A percentile compares a stretch with the other conserved stretches of the same genome.
Evolutionary conservation across 2,797 vertebrate species (phyloP).

Genomic region (Apogon talboti): DNA sequence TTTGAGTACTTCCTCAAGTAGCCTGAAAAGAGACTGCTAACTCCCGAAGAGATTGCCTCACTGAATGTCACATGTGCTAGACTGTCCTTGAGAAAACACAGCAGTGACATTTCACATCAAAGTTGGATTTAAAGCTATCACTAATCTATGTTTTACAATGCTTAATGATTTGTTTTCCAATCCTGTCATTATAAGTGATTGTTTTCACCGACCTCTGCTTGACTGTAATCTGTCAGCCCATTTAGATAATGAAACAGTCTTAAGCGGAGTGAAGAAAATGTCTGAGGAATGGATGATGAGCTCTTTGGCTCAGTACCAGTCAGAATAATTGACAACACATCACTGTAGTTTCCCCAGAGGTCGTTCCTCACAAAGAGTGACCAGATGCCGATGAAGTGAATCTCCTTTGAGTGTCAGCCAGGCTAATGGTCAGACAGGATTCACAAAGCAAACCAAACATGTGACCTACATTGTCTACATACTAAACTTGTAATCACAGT

Average conservation of each 20-base stretch:
- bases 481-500: background rate
- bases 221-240: constrained; percentile 37
- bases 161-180: constrained; percentile 39
- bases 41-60: constrained; percentile 52
- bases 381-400: constrained; percentile 36
- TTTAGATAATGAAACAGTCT: constrained; percentile 51
- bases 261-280: constrained; percentile 36
- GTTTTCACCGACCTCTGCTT: constrained; percentile 36
- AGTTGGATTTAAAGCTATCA: constrained; percentile 25
- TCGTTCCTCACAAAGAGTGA: constrained; percentile 33
- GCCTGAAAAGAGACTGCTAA: constrained; percentile 48
- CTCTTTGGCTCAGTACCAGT: constrained; percentile 44
- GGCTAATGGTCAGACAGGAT: constrained; percentile 28
- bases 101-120: constrained; percentile 26
- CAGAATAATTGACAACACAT: constrained; percentile 47
- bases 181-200: constrained; percentile 8
- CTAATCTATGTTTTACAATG: constrained; percentile 5
- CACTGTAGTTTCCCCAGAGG: constrained; percentile 31
- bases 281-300: constrained; percentile 48
- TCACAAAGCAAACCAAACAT: constrained; percentile 24
- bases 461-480: constrained; percentile 2
- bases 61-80: constrained; percentile 4
- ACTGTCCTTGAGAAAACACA: constrained; percentile 32
- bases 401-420: constrained; percentile 17
- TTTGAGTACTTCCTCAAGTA: constrained; percentile 72